phyloP scores from a whole-genome alignment of 2,888 invertebrate species.

The Exephanes ischioxanthus region DNA sequence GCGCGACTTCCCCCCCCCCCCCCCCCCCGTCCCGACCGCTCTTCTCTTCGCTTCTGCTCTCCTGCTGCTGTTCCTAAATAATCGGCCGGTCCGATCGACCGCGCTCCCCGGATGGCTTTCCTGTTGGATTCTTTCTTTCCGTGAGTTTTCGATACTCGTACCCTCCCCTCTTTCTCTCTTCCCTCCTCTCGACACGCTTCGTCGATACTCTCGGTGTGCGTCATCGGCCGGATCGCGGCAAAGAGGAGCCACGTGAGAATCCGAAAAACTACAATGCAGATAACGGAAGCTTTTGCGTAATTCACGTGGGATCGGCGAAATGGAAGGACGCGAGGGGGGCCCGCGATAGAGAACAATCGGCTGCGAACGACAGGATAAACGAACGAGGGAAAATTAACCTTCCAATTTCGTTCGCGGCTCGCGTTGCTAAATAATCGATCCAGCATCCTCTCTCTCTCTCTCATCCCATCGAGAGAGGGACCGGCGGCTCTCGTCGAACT shows the following conservation, averaged over 20 bases:
- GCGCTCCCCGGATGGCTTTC: constrained; percentile 79
- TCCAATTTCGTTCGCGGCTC: constrained; percentile 80
- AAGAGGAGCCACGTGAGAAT: constrained; percentile 16
- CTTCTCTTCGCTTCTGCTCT: constrained; percentile 17
- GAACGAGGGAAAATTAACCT: constrained; percentile 80
- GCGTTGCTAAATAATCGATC: constrained; percentile 83
- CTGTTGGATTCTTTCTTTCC: constrained; percentile 82
- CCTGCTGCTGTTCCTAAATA: constrained; percentile 67
- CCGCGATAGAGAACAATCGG: constrained; percentile 9
- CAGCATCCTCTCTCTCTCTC: constrained; percentile 52
- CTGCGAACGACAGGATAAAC: constrained; percentile 77
- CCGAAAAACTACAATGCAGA: background rate
- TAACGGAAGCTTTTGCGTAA: background rate
- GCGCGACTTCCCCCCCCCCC: constrained; percentile 19
- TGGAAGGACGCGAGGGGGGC: background rate
- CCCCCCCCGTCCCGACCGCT: constrained; percentile 27
- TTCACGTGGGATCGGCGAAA: constrained; percentile 5
- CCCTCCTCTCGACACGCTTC: constrained; percentile 5
- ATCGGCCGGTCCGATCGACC: constrained; percentile 81
- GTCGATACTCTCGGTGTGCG: constrained; percentile 41
- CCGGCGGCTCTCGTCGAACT: constrained; percentile 13
- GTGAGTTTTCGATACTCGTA: constrained; percentile 79
- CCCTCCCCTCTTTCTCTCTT: background rate
- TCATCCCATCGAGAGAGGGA: background rate
- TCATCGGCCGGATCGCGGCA: background rate